Evolutionary conservation across 2,113 vertebrate species (phyloP).

Genomic region (Oncorhynchus clarkii): DNA sequence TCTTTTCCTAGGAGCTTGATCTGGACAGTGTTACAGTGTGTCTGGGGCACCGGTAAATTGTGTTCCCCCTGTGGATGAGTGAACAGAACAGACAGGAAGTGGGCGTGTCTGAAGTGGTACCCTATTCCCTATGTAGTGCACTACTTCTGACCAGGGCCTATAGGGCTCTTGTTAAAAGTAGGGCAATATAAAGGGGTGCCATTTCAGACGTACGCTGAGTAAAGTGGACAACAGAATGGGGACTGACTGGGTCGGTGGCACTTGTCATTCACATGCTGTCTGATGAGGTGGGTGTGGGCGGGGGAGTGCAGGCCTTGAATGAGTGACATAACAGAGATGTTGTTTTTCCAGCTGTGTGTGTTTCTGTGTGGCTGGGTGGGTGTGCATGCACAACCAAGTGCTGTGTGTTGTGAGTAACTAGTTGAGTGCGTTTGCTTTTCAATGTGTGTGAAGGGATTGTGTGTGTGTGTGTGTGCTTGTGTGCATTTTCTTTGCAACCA

Average conservation of each 20-base stretch:
- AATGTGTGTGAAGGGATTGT: not conserved
- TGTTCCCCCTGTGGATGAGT: not conserved
- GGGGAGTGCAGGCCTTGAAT: constrained; percentile 17
- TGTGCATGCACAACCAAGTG: constrained; percentile 17
- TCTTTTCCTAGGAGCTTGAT: not conserved
- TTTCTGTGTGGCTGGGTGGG: constrained; percentile 10
- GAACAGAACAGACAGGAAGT: not conserved
- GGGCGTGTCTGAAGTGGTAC: not conserved
- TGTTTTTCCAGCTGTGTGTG: not conserved
- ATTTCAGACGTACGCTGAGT: no score
- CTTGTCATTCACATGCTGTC: constrained; percentile 67
- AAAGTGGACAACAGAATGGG: constrained; percentile 6
- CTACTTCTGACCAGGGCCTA: no score
- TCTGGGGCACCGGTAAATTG: not conserved
- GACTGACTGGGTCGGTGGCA: constrained; percentile 18
- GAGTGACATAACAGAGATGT: not conserved
- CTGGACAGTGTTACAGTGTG: not conserved
- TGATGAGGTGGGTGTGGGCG: constrained; percentile 15
- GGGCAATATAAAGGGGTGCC: no score
- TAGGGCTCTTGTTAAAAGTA: no score
- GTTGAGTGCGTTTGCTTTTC: constrained; percentile 5
- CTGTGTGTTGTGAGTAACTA: not conserved
- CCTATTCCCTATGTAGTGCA: no score
- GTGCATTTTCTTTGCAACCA: constrained; percentile 65
- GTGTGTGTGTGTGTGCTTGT: constrained; percentile 8